Evolutionary conservation across 64 coral and sea anemone genomes (phyloP).

Genomic region (Montipora foliosa): DNA sequence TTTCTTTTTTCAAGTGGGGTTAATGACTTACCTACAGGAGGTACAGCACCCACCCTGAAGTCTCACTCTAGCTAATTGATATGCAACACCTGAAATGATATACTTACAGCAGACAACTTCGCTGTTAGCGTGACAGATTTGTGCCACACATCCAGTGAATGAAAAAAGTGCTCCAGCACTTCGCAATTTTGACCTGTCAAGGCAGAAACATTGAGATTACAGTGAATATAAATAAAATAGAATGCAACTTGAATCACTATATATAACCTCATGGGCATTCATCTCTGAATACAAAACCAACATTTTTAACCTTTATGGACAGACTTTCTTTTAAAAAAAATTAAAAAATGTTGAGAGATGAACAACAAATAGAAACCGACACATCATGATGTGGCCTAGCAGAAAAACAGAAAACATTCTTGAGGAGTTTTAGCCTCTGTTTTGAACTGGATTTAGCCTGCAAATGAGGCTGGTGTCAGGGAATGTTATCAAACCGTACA

Average conservation of each 20-base stretch:
- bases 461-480: background rate
- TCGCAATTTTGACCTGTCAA: background rate
- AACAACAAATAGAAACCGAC: background rate
- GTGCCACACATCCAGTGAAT: conserved; percentile 21
- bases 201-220: background rate
- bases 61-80: background rate
- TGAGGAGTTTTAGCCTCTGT: background rate
- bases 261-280: no score
- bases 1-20: no score
- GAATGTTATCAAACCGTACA: background rate
- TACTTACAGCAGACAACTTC: background rate
- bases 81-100: background rate
- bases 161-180: background rate
- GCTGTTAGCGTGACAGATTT: conserved; percentile 24
- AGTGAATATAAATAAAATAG: background rate
- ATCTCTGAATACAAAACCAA: no score
- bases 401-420: background rate
- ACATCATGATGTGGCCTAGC: background rate
- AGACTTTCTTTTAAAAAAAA: no score
- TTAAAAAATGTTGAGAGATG: no score
- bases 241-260: no score
- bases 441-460: background rate
- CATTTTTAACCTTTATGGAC: no score
- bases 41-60: background rate
- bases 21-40: background rate